A percentile compares a stretch with the other conserved stretches of the same genome.
These are phyloP conservation scores for Polyodon spathula DNA, from an alignment of 2,113 vertebrate genomes.

Conservation along the genomic window DNA sequence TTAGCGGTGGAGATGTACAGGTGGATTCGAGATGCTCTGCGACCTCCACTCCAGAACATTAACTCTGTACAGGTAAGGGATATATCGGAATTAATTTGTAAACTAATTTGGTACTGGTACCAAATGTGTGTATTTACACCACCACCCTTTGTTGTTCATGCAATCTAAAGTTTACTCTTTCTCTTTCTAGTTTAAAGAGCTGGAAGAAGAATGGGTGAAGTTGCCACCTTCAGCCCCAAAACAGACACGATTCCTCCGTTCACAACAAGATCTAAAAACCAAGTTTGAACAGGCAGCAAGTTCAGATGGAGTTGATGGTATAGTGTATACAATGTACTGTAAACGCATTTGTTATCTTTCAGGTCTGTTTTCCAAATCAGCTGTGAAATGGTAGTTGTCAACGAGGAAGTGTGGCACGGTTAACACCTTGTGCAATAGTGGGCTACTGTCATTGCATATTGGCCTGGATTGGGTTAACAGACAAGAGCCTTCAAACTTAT, in stretches of 20 bases:
- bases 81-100: not conserved
- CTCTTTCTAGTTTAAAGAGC: constrained; percentile 78
- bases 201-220: constrained; percentile 96
- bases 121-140: not conserved
- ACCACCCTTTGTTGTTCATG: not conserved
- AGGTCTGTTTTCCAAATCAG: too few relatives aligned
- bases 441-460: too few relatives aligned
- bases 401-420: too few relatives aligned
- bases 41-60: constrained; percentile 80
- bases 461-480: too few relatives aligned
- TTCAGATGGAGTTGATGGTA: constrained; percentile 76
- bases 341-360: too few relatives aligned
- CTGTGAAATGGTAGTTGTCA: too few relatives aligned
- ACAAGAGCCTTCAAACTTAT: too few relatives aligned
- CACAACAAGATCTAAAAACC: constrained; percentile 91
- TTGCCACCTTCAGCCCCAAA: constrained; percentile 71
- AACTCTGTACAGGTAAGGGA: constrained; percentile 84
- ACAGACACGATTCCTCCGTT: constrained; percentile 83
- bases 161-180: constrained; percentile 2
- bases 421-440: too few relatives aligned
- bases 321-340: constrained; percentile 1
- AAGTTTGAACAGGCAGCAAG: constrained; percentile 82
- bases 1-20: constrained; percentile 88
- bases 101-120: not conserved
- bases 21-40: constrained; percentile 92